Evolutionary conservation across 2,888 invertebrate genomes (phyloP), one percentile per base, ranked within the genome.

Genomic region (Diachrysia chrysitis): DNA sequence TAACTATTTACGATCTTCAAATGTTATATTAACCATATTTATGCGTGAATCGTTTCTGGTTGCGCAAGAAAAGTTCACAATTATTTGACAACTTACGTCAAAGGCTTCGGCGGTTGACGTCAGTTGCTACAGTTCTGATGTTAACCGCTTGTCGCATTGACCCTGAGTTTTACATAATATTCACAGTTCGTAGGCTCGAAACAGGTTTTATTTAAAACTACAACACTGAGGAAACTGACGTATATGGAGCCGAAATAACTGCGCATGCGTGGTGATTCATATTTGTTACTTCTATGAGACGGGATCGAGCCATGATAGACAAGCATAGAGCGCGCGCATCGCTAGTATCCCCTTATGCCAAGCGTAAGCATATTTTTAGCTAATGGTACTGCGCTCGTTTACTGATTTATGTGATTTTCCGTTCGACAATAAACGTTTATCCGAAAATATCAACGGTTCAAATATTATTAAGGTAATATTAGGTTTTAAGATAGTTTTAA

Each of bases 151-250:
- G 37, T 16, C 6, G n/a, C n/a, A 6, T 42, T 42, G 42, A n/a
- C 42, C 42, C n/a, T 42, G 42, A n/a, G n/a, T 16, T 42, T 42
- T 42, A 42, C 42, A n/a, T 42, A n/a, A 42, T 42, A 42, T 42
- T 12, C 37, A 42, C 42, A n/a, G n/a, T 42, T 42, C n/a, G 42
- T 42, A 42, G 42, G 42, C 42, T n/a, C n/a, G 6, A 32, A 32
- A 42, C 42, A 5, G n/a, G 42, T 42, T 42, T 32, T n/a, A n/a
- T 42, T 42, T 42, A 42, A n/a, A n/a, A n/a, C n/a, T n/a, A n/a
- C n/a, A n/a, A n/a, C n/a, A n/a, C 6, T 42, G n/a, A n/a, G n/a
- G 42, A n/a, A 42, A 6, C 7, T 16, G n/a, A 37, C 16, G 16
- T 0, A 10, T 10, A 10, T 10, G 29, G 2, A 4, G 4, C 2